Evolutionary conservation across 2,888 invertebrate species (phyloP), one percentile per base, ranked within the genome.

Genomic region (Drosophila borborema): DNA sequence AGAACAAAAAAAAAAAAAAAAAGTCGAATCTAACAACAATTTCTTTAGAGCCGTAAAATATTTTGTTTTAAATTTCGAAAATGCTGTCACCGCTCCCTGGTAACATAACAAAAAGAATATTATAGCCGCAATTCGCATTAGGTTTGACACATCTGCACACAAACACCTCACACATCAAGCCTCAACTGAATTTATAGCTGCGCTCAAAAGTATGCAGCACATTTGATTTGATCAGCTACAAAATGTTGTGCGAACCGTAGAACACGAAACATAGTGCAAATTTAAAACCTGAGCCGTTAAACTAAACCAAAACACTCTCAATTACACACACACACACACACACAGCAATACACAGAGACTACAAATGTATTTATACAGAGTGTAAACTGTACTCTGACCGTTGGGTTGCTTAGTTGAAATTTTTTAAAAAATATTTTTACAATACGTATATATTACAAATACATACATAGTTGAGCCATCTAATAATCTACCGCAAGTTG

Each of bases 21-120:
- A 94, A 86, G 95, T 95, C 94, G 94, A 72, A 67, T 54, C 38
- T 34, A 61, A 45, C 55, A 61, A 45, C 55, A 54, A 23, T 71
- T 81, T 85, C 64, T 79, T 62, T 75, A 82, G 70, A 79, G 74
- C 81, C 68, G 74, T 70, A 72, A 74, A 80, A 74, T 82, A 79
- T 83, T 86, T 82, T 88, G 77, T 78, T 62, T 71, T 77, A 77
- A 72, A 86, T 80, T 88, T 88, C 64, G 66, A 73, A 74, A 68
- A 72, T 66, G 71, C 76, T 69, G 64, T 77, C 61, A 10, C 41
- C 18, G 51, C 51, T 68, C 60, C 16, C 20, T 28, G 36, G 55
- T 53, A 70, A 64, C 28, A 71, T 31, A 12, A 34, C 55, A 58
- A 66, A 64, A 55, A 55, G 20, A 54, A 40, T 48, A 48, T 64